Conservation (phyloP, 2,113 vertebrate species). For the Rousettus leschenaultii region DNA sequence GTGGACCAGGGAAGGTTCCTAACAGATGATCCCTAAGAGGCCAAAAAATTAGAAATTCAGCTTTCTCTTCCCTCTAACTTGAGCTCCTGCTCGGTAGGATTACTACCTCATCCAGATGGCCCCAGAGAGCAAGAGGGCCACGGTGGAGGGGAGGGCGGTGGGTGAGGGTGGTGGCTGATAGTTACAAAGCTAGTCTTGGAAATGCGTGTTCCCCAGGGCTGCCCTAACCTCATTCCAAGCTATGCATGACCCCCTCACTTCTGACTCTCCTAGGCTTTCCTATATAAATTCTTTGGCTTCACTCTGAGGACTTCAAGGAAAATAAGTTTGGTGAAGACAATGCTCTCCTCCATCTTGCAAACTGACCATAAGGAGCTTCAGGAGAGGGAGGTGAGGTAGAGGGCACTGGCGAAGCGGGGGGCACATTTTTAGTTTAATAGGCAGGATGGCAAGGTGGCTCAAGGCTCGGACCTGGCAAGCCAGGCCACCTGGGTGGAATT, state of each 20-base stretch:
- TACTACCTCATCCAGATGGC: not conserved
- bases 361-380: not conserved
- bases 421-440: not conserved
- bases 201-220: not conserved
- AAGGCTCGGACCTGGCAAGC: not conserved
- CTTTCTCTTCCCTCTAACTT: not conserved
- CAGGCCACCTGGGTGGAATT: not conserved
- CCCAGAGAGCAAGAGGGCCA: not conserved
- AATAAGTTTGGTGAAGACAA: not conserved
- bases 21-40: not conserved
- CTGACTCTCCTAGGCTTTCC: not conserved
- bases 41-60: not conserved
- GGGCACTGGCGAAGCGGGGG: not conserved
- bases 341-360: not conserved
- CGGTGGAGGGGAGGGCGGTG: not conserved
- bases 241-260: not conserved
- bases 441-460: not conserved
- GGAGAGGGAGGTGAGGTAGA: conserved; percentile 36
- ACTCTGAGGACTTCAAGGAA: not conserved
- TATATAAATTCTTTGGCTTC: conserved; percentile 48
- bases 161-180: not conserved
- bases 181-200: not conserved
- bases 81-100: not conserved
- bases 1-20: not conserved
- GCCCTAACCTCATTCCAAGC: not conserved